Conservation (phyloP, 1,140 invertebrate species). For the Theocolax elegans region DNA sequence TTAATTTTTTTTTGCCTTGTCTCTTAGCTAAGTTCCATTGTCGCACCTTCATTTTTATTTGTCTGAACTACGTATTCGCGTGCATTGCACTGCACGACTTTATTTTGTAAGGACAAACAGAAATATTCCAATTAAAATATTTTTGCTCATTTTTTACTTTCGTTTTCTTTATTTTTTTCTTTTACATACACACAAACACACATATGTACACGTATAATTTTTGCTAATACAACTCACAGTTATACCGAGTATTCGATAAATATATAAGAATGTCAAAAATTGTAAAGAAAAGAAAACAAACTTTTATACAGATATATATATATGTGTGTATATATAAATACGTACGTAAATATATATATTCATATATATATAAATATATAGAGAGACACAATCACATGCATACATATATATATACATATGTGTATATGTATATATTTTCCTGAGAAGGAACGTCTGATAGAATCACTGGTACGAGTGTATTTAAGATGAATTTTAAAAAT, state of each 20-base stretch:
- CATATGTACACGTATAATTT: conserved; percentile 23
- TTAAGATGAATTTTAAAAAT: conserved; percentile 2
- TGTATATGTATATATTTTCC: conserved; percentile 34
- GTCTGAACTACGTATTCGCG: conserved; percentile 22
- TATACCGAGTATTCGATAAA: conserved; percentile 20
- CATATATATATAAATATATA: not conserved
- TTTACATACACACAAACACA: not conserved
- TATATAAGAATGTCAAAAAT: conserved; percentile 4
- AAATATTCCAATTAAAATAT: conserved; percentile 54
- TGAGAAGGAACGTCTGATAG: conserved; percentile 39
- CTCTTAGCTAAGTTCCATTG: conserved; percentile 57
- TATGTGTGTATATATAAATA: conserved; percentile 9
- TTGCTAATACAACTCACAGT: conserved; percentile 6
- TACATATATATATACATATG: conserved; percentile 22
- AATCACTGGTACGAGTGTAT: conserved; percentile 32
- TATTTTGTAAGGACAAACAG: conserved; percentile 48
- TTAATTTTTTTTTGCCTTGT: no score
- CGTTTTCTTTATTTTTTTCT: conserved; percentile 21
- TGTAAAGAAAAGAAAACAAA: not conserved
- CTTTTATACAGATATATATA: not conserved
- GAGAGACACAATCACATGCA: not conserved
- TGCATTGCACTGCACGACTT: conserved; percentile 30
- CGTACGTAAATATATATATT: not conserved
- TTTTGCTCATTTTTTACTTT: conserved; percentile 43
- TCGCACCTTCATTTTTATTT: conserved; percentile 44